These are phyloP conservation scores for Orthosia cruda DNA, from an alignment of 2,888 invertebrate species.

Conservation along the genomic window DNA sequence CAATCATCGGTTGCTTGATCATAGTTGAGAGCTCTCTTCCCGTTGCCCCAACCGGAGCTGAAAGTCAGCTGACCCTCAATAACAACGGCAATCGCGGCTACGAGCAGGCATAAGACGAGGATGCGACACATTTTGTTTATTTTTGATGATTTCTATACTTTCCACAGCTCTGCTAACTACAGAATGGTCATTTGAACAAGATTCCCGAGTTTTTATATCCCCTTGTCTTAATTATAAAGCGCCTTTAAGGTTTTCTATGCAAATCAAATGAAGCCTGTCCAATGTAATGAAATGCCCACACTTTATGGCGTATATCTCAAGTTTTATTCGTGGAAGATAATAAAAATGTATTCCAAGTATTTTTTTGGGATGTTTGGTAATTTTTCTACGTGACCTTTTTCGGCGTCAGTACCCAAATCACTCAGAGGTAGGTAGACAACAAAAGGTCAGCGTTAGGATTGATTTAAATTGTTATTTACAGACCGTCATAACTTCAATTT, in stretches of 20 bases:
- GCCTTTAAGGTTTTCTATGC: constrained; percentile 70
- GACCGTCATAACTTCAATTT: neutral
- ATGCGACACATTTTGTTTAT: constrained; percentile 74
- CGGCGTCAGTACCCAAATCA: neutral
- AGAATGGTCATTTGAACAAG: constrained; percentile 44
- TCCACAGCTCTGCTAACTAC: constrained; percentile 16
- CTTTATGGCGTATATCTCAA: constrained; percentile 35
- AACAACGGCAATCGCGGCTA: constrained; percentile 70
- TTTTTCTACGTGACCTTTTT: constrained; percentile 36
- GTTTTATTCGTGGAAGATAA: constrained; percentile 36
- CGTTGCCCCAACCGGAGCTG: constrained; percentile 91
- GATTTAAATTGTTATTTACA: neutral
- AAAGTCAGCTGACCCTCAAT: constrained; percentile 91
- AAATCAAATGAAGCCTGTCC: constrained; percentile 83
- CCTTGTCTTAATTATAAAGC: constrained; percentile 50
- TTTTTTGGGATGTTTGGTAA: constrained; percentile 26
- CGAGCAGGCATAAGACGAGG: constrained; percentile 67
- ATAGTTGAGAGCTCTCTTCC: constrained; percentile 80
- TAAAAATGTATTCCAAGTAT: constrained; percentile 26
- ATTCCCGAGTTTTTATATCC: constrained; percentile 57
- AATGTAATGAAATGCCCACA: constrained; percentile 67
- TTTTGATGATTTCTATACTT: constrained; percentile 32
- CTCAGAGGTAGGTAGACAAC: neutral
- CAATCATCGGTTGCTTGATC: constrained; percentile 81
- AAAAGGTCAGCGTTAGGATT: constrained; percentile 10